These are phyloP conservation scores for Drosophila anomelani DNA, from an alignment of 2,888 invertebrate genomes.

Conservation along the genomic window DNA sequence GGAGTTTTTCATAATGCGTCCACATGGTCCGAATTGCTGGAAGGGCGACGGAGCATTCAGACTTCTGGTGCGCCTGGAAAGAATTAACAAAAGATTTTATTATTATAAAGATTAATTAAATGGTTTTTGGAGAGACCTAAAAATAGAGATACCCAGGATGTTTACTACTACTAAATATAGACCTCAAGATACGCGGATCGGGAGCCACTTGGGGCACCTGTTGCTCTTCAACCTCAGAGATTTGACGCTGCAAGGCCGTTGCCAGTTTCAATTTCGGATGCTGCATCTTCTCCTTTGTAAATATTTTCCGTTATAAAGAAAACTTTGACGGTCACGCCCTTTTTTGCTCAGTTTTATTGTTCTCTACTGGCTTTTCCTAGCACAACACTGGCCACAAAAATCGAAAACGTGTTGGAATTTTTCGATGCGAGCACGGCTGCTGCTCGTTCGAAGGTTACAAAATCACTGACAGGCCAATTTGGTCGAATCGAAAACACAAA, in stretches of 20 bases:
- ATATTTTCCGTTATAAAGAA: neutral
- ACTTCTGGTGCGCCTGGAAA: conserved; percentile 95
- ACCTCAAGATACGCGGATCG: conserved; percentile 61
- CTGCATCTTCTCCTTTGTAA: conserved; percentile 15
- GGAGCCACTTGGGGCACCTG: conserved; percentile 23
- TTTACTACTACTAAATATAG: neutral
- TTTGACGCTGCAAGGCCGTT: conserved; percentile 38
- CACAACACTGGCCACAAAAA: conserved; percentile 24
- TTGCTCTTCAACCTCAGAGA: conserved; percentile 14
- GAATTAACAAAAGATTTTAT: conserved; percentile 24
- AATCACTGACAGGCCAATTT: conserved; percentile 67
- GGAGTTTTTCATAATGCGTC: conserved; percentile 98
- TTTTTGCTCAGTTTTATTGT: conserved; percentile 16
- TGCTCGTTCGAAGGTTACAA: conserved; percentile 66
- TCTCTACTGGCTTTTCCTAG: conserved; percentile 20
- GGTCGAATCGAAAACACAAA: conserved; percentile 48
- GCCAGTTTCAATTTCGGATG: conserved; percentile 41
- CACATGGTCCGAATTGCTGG: conserved; percentile 99
- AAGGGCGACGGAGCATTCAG: conserved; percentile 98
- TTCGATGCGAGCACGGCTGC: conserved; percentile 34
- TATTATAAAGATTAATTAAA: neutral
- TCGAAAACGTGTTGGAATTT: conserved; percentile 53
- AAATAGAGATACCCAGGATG: neutral
- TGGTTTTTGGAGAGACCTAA: neutral
- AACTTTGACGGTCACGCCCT: conserved; percentile 37